Conservation (phyloP, 64 coral and sea anemone species). For the Montipora cactus region DNA sequence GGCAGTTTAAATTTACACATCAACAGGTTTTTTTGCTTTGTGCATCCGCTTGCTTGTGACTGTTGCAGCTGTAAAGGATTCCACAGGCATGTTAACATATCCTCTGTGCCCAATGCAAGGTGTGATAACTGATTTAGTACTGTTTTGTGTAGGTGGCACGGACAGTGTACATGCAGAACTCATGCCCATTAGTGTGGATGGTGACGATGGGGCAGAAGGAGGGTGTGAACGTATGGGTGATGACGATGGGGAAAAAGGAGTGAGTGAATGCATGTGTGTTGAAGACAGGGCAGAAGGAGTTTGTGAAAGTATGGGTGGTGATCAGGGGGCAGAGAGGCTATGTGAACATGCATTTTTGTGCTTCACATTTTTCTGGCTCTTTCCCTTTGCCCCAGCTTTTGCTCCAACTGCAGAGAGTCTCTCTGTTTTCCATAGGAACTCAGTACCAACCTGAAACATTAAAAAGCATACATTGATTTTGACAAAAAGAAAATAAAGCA, state of each 20-base stretch:
- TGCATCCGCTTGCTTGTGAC: constrained; percentile 10
- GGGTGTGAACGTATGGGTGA: not conserved
- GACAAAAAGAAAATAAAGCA: constrained; percentile 25
- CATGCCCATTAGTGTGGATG: not conserved
- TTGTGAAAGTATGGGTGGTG: not conserved
- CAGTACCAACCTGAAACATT: constrained; percentile 29
- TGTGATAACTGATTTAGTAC: constrained; percentile 20
- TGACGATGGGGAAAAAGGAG: not conserved
- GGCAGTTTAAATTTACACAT: constrained; percentile 26
- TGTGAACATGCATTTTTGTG: not conserved
- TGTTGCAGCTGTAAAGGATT: constrained; percentile 26
- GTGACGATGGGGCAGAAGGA: constrained; percentile 20
- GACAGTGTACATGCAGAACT: not conserved
- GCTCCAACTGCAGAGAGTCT: constrained; percentile 25
- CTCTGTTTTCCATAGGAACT: constrained; percentile 37
- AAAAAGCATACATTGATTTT: constrained; percentile 32
- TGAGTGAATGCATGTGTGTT: not conserved
- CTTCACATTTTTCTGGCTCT: not conserved
- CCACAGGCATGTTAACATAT: constrained; percentile 18
- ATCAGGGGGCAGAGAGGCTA: not conserved
- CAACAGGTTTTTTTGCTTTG: constrained; percentile 9
- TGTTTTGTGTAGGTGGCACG: not conserved
- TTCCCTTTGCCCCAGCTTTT: not conserved
- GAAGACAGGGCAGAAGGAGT: not conserved
- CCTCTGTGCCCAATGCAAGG: constrained; percentile 37